Conservation (phyloP, 1,140 invertebrate genomes). For the Sitophilus oryzae region DNA sequence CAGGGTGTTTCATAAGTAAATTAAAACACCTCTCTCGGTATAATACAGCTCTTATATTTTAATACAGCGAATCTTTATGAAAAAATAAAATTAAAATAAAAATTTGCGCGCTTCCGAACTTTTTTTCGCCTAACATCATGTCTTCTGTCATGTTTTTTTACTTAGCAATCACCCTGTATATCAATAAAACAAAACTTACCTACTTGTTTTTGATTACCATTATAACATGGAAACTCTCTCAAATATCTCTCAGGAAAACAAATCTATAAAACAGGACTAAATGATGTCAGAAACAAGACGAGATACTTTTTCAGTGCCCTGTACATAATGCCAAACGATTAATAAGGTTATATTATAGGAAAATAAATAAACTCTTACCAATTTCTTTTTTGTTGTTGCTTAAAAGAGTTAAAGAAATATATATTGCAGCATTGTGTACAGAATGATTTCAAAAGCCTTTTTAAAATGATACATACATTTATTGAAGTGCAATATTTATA, state of each 20-base stretch:
- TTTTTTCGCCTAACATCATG: too few species aligned
- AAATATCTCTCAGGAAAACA: constrained; percentile 2
- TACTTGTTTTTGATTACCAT: not conserved
- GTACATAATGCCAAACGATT: not conserved
- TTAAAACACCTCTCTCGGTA: too few species aligned
- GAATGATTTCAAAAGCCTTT: not conserved
- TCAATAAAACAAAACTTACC: not conserved
- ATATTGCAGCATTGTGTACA: not conserved
- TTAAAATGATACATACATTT: constrained; percentile 24
- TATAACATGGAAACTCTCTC: not conserved
- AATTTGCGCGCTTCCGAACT: too few species aligned
- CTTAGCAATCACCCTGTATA: too few species aligned
- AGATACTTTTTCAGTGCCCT: not conserved
- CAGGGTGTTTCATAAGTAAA: too few species aligned
- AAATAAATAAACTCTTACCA: too few species aligned
- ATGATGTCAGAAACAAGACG: not conserved
- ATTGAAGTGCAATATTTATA: constrained; percentile 29
- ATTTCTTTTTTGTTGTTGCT: too few species aligned
- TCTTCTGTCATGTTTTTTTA: too few species aligned
- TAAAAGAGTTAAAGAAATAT: too few species aligned
- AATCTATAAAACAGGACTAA: not conserved
- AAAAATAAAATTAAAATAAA: too few species aligned
- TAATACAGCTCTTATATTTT: too few species aligned
- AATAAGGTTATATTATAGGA: not conserved
- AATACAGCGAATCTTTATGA: too few species aligned